Evolutionary conservation across 2,888 invertebrate species (phyloP).

Genomic region (Thymelicus acteon): DNA sequence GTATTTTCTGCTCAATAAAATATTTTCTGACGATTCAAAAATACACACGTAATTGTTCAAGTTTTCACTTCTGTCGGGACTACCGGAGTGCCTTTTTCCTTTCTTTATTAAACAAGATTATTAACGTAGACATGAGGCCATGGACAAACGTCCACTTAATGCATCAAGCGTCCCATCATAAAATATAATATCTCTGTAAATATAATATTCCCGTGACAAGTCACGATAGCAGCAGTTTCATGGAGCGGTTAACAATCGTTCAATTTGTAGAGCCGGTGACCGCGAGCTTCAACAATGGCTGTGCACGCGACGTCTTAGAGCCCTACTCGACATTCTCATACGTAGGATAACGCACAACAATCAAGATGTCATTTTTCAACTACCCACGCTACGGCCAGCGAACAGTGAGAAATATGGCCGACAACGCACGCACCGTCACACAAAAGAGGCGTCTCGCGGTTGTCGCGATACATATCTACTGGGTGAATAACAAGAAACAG

Average conservation of each 20-base stretch:
- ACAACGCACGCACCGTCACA: conserved; percentile 74
- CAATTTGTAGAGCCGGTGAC: conserved; percentile 79
- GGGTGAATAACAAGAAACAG: conserved; percentile 70
- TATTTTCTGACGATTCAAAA: no score
- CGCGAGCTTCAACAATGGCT: conserved; percentile 68
- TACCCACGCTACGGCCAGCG: conserved; percentile 76
- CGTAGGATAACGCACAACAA: conserved; percentile 83
- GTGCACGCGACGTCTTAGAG: conserved; percentile 71
- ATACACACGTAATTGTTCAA: no score
- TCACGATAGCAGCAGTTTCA: conserved; percentile 75
- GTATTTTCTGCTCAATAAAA: no score
- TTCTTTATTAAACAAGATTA: no score
- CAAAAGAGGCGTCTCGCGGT: conserved; percentile 75
- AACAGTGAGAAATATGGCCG: conserved; percentile 79
- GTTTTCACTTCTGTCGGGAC: no score
- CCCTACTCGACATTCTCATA: conserved; percentile 76
- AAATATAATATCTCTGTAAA: conserved; percentile 67
- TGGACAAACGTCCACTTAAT: conserved; percentile 3
- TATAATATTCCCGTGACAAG: conserved; percentile 75
- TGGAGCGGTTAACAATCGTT: conserved; percentile 80
- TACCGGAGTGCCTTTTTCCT: no score
- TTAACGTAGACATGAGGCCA: not conserved
- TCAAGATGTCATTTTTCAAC: conserved; percentile 85
- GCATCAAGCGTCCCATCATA: conserved; percentile 42
- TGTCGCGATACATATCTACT: conserved; percentile 78